phyloP scores from a whole-genome alignment of 92 coral and sea anemone genomes.

The Plumapathes pennacea region DNA sequence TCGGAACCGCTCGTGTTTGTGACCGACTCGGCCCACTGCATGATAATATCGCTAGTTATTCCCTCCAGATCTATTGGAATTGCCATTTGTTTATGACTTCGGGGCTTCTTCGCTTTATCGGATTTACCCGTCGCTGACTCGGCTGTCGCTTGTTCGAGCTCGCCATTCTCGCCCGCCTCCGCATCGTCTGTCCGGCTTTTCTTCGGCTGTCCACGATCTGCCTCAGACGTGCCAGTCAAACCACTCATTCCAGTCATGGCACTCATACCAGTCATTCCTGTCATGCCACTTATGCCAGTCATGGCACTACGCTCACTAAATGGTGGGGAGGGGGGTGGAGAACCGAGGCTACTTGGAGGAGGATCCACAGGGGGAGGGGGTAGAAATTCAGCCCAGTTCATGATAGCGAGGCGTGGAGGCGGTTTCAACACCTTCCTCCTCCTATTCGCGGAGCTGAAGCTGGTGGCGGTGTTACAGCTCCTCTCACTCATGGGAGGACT shows the following conservation, averaged over 20 bases:
- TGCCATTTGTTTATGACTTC: slow-evolving; percentile 67
- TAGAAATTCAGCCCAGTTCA: slow-evolving; percentile 97
- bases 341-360: slow-evolving; percentile 94
- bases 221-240: slow-evolving; percentile 69
- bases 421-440: slow-evolving; percentile 86
- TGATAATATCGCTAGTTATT: slow-evolving; percentile 96
- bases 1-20: slow-evolving; percentile 99
- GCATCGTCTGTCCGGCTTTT: slow-evolving; percentile 42
- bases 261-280: slow-evolving; percentile 77
- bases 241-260: slow-evolving; percentile 80
- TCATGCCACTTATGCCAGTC: slow-evolving; percentile 92
- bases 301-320: slow-evolving; percentile 89
- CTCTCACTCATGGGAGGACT: slow-evolving; percentile 76
- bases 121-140: slow-evolving; percentile 65
- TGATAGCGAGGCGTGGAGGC: slow-evolving; percentile 87
- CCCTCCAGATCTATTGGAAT: slow-evolving; percentile 97
- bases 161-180: slow-evolving; percentile 12
- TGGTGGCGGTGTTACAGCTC: slow-evolving; percentile 75
- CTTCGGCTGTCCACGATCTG: slow-evolving; percentile 21
- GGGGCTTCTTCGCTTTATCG: slow-evolving; percentile 65
- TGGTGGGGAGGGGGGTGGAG: slow-evolving; percentile 98
- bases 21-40: slow-evolving; percentile 99
- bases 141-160: slow-evolving; percentile 23
- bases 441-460: slow-evolving; percentile 56
- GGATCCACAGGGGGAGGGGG: slow-evolving; percentile 99